Base-by-base conservation (phyloP, 1,140 invertebrate species). In the Neodiprion pinetum region DNA sequence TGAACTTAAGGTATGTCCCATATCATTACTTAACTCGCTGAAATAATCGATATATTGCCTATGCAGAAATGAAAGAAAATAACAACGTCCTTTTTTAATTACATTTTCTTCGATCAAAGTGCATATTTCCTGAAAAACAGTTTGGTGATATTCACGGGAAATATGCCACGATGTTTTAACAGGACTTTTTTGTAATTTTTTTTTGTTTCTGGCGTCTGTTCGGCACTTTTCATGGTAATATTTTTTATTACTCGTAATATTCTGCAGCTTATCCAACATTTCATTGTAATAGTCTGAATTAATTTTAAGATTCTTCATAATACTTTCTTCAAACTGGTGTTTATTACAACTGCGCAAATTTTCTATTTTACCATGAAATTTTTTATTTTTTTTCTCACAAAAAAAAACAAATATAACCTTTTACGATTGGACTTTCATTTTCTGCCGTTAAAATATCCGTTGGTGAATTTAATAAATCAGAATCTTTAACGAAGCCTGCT, bases 331-430 rank as follows among this genome's bases (percentile, higher is more conserved):
- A 14, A 53, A 53, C 9, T 9, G 9, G 14, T 53, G 9, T 53
- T 14, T 53, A 10, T 9, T 48, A 67, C 47, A 65, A 7, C 67
- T 11, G 75, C 70, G 65, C 23, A 67, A 74, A 65, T 74, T 28
- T 7, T 72, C 65, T 73, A 28, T 12, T 71, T 76, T 67, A 68
- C 61, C 74, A 49, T 74, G 50, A 79, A 70, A 75, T 75, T 14
- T 76, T 74, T 28, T 67, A 66, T 74, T 65, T 47, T 74, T 50
- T 48, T 40, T 40, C 74, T 74, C 67, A 71, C 77, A n/a, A 71
- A 77, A 70, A 78, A 69, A 76, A 66, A 72, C 66, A 74, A 48
- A 3, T 73, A 10, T 71, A 17, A 69, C 67, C 40, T 67, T 76
- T 17, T 17, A 17, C 17, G 17, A 17, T 17, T 17, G 17, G 17